A percentile compares a stretch with the other conserved stretches of the same genome.
Evolutionary conservation across 2,888 invertebrate species (phyloP).

Genomic region (Trissolcus brochymenae): DNA sequence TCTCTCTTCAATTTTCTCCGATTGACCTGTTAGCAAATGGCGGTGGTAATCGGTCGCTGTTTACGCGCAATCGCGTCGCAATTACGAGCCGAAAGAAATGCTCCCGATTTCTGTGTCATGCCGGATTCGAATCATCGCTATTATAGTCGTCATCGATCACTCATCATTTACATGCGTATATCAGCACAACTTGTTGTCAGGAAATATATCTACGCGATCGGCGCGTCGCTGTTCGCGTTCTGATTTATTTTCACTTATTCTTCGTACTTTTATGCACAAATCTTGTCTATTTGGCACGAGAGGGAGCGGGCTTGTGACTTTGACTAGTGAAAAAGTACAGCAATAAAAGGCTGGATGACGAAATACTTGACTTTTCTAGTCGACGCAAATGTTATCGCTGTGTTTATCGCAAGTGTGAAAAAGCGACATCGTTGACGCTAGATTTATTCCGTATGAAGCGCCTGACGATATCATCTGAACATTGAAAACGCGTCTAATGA

Average conservation of each 20-base stretch:
- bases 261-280: constrained; percentile 18
- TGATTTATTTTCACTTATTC: constrained; percentile 50
- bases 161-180: constrained; percentile 10
- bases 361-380: constrained; percentile 25
- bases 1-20: constrained; percentile 44
- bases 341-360: constrained; percentile 27
- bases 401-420: constrained; percentile 17
- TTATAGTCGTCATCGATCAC: constrained; percentile 4
- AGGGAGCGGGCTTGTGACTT: constrained; percentile 8
- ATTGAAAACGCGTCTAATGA: constrained; percentile 24
- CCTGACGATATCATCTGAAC: constrained; percentile 5
- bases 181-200: constrained; percentile 4
- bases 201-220: constrained; percentile 13
- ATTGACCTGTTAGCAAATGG: constrained; percentile 42
- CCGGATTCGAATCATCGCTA: background rate
- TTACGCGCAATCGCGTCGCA: constrained; percentile 16
- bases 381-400: background rate
- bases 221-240: constrained; percentile 5
- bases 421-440: constrained; percentile 11
- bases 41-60: constrained; percentile 32
- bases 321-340: constrained; percentile 34
- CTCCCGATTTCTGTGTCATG: too few relatives aligned
- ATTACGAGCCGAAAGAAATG: constrained; percentile 10
- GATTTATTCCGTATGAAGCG: constrained; percentile 18
- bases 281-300: constrained; percentile 14